Conservation (phyloP, 2,888 invertebrate species). For the Drosophila seclusa region DNA sequence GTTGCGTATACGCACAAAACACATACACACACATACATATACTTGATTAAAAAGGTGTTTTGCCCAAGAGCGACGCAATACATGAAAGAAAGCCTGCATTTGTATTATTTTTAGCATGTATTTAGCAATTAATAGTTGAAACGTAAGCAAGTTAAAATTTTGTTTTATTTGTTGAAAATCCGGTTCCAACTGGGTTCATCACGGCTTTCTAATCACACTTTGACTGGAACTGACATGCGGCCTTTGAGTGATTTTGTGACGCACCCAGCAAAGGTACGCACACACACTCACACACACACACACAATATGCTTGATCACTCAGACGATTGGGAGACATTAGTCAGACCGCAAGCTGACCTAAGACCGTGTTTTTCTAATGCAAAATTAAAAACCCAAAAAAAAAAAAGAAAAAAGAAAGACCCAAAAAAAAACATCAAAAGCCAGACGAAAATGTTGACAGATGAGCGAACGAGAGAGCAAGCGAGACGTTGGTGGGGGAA, state of each 20-base stretch:
- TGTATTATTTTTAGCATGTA: conserved; percentile 9
- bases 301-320: not conserved
- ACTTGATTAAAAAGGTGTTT: conserved; percentile 31
- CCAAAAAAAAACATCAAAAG: conserved; percentile 35
- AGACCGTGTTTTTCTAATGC: conserved; percentile 28
- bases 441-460: conserved; percentile 52
- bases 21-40: not conserved
- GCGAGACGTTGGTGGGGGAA: not conserved
- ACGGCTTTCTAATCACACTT: conserved; percentile 37
- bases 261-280: conserved; percentile 27
- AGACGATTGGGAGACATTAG: not conserved
- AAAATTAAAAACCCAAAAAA: conserved; percentile 27
- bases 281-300: not conserved
- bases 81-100: conserved; percentile 11
- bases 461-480: conserved; percentile 8
- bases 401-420: conserved; percentile 5
- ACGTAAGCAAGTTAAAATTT: not conserved
- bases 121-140: not conserved
- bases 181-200: conserved; percentile 5
- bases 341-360: conserved; percentile 30
- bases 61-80: not conserved
- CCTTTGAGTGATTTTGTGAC: conserved; percentile 64
- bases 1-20: conserved; percentile 51
- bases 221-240: conserved; percentile 54
- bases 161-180: not conserved